Evolutionary conservation across 2,888 invertebrate species (phyloP).

Genomic region (Sycophila texana): DNA sequence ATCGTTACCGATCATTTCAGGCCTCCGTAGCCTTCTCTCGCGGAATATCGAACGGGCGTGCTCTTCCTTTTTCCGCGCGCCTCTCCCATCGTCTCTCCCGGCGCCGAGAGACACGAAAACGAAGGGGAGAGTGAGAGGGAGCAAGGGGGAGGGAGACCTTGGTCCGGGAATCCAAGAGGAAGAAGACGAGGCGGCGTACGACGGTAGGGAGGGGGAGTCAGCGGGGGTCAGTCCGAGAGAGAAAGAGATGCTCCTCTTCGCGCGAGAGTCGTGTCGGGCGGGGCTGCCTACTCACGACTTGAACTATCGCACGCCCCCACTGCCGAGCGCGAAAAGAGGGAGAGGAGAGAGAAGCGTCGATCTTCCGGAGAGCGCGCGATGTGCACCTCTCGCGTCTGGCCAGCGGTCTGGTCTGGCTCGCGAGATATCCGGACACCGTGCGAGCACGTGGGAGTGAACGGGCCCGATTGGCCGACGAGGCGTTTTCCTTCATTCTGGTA

Average conservation of each 20-base stretch:
- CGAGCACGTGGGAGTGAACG: constrained; percentile 2
- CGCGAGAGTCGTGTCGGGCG: constrained; percentile 71
- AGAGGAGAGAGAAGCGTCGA: constrained; percentile 55
- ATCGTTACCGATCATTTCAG: constrained; percentile 8
- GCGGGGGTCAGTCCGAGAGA: constrained; percentile 71
- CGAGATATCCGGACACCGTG: background rate
- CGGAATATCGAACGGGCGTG: too few relatives aligned
- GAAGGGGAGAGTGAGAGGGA: constrained; percentile 45
- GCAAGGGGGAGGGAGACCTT: constrained; percentile 20
- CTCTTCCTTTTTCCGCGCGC: too few relatives aligned
- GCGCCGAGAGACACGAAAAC: constrained; percentile 30
- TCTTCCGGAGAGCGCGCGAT: constrained; percentile 33
- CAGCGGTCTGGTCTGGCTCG: constrained; percentile 33
- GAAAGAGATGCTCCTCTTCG: constrained; percentile 70
- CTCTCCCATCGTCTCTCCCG: background rate
- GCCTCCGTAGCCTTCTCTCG: background rate
- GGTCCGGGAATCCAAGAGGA: constrained; percentile 54
- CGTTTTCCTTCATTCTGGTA: background rate
- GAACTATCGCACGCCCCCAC: constrained; percentile 80
- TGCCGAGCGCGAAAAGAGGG: constrained; percentile 56
- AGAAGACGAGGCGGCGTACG: constrained; percentile 53
- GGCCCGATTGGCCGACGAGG: background rate
- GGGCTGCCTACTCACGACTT: constrained; percentile 78
- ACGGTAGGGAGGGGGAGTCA: constrained; percentile 65
- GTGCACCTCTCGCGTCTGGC: constrained; percentile 15